A percentile compares a stretch with the other conserved stretches of the same genome.
phyloP scores from a whole-genome alignment of 2,113 vertebrate genomes.

The Megalops atlanticus region DNA sequence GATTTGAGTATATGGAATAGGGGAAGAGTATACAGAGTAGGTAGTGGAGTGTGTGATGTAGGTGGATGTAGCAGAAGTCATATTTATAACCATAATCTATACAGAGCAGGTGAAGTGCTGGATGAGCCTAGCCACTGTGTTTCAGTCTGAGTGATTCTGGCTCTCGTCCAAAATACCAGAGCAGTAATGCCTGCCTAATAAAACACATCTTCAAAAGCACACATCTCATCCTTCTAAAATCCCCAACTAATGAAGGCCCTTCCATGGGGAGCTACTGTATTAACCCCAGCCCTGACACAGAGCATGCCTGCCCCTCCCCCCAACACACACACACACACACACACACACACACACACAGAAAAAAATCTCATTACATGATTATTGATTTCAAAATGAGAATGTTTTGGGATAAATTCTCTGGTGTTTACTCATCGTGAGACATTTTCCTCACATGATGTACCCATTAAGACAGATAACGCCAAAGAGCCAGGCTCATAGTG shows the following conservation, averaged over 20 bases:
- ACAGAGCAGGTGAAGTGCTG: background rate
- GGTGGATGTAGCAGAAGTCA: no score
- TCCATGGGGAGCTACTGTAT: background rate
- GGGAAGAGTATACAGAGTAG: no score
- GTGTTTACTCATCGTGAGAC: no score
- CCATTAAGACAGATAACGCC: no score
- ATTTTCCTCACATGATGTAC: no score
- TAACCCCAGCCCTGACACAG: background rate
- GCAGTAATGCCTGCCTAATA: conserved; percentile 2
- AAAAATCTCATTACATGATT: no score
- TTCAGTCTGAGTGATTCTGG: background rate
- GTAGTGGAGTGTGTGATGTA: no score
- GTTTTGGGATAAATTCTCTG: no score
- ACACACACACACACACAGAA: background rate
- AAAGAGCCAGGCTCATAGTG: no score
- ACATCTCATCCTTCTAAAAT: conserved; percentile 29
- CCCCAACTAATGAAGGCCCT: conserved; percentile 46
- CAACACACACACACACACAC: background rate
- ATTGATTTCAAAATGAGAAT: no score
- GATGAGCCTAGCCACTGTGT: background rate
- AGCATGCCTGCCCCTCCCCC: background rate
- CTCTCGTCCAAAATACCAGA: background rate
- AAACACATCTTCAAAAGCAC: conserved; percentile 27
- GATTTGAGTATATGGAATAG: no score
- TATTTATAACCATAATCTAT: no score